Base-by-base conservation (phyloP, 2,797 vertebrate genomes). In the Microcaecilia unicolor region DNA sequence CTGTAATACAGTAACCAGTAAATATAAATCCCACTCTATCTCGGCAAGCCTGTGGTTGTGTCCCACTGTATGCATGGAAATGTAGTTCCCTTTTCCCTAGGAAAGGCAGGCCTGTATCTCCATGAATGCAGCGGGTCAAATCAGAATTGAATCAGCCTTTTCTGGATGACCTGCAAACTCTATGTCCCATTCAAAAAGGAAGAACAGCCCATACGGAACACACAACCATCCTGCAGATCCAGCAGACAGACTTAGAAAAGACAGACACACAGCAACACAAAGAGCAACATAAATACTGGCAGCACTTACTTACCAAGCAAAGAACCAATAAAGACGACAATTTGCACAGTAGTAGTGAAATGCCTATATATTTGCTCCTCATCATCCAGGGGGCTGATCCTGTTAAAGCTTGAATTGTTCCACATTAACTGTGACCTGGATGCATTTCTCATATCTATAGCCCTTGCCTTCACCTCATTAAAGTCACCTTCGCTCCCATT, bases 321-420 rank as follows among this genome's bases (percentile, higher is more conserved):
- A 3, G 93, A 93, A 15, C 90, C 91, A 3, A 96, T 26, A 38
- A 98, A 92, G 74, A 98, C 88, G 74, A 98, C 47, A 13, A 93
- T 56, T 61, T 98, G 95, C 15, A 87, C 64, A 7, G 81, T 55
- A 54, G 86, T 95, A 51, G 87, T 86, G 82, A 97, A 98, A 59
- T 90, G 85, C 44, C 87, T 68, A 81, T 98, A 98, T 28, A 76
- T 81, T 68, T 76, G 85, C 24, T 87, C 88, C 12, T 44, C 58
- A 15, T 60, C 25, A 3, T 48, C 61, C 32, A 33, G 18, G 21
- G 16, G 32, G 4, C 50, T 40, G 4, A 62, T 53, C 41, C 46
- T 76, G 5, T 60, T 66, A 4, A 38, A 24, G n/a, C 78, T 79
- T 43, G 55, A 55, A 28, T 78, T 66, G 59, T 59, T 69, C 84